Evolutionary conservation across 2,888 invertebrate species (phyloP), one percentile per base, ranked within the genome.

Genomic region (Fabriciana adippe): DNA sequence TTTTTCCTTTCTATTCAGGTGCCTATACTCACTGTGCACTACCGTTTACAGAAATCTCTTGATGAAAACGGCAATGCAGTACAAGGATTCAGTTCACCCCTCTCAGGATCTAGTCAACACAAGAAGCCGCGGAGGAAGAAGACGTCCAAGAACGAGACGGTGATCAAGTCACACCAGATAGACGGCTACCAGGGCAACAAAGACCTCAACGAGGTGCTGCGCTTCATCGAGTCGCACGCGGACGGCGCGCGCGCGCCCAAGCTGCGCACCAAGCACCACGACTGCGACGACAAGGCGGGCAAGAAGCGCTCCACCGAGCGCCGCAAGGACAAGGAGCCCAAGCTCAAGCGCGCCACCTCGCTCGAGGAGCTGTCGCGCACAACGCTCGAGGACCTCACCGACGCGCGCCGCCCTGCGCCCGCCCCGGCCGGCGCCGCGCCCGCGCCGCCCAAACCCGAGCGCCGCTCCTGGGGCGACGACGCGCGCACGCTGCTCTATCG

Each of bases 11-110:
- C 75, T 74, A 76, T 79, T 74, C 74, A 75, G 73, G 78, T 76
- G 71, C 78, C 75, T 79, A 75, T 76, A 75, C 72, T 78, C 79
- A 78, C 78, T 76, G 77, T 73, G 75, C 75, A 73, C 75, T 76
- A 75, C 76, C 73, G 75, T 73, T 93, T 93, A 66, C 88, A 94
- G 93, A 96, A 95, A 86, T 93, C 95, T 72, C 90, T 95, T 71
- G 97, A 97, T 88, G 97, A 97, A 89, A 97, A 97, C 83, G 96
- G 96, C 71, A 97, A 97, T 84, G 94, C 96, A 50, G 90, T 96
- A 66, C 94, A 94, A 80, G 93, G 85, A 78, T 92, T 85, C 88
- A 93, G 85, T 81, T 90, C 93, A 66, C 87, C 90, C 64, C 83
- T 87, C 74, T 86, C 89, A 75, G 90, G 89, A 72, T 87, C 89